Evolutionary conservation across 2,113 vertebrate genomes (phyloP).

Genomic region (Cairina moschata): DNA sequence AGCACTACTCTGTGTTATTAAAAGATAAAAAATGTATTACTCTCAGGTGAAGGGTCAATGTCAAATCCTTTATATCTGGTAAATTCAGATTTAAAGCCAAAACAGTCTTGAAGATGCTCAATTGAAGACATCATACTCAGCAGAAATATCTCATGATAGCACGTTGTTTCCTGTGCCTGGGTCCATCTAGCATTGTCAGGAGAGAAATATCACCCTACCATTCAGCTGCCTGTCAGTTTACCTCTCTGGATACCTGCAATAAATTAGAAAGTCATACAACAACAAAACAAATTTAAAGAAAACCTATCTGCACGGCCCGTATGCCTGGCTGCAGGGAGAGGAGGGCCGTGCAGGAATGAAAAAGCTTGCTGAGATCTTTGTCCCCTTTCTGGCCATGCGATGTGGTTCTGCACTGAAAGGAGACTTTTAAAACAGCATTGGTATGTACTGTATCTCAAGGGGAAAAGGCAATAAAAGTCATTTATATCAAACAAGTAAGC

Average conservation of each 20-base stretch:
- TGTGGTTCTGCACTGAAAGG: background rate
- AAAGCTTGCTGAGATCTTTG: background rate
- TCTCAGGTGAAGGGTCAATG: conserved; percentile 51
- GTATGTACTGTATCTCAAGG: background rate
- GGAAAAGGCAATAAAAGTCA: background rate
- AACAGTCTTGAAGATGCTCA: background rate
- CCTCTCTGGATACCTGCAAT: background rate
- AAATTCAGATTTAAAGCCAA: conserved; percentile 47
- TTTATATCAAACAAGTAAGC: background rate
- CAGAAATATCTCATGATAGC: conserved; percentile 19
- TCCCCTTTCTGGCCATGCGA: background rate
- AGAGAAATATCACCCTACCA: conserved; percentile 2
- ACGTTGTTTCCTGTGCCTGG: background rate
- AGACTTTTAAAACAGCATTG: background rate
- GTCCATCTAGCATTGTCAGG: conserved; percentile 6
- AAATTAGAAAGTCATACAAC: background rate
- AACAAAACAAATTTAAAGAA: background rate
- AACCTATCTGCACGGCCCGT: rapidly evolving
- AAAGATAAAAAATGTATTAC: conserved; percentile 67
- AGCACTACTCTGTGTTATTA: conserved; percentile 46
- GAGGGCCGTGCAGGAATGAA: background rate
- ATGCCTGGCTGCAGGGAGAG: background rate
- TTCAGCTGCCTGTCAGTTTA: background rate
- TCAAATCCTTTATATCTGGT: conserved; percentile 33
- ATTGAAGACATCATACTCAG: conserved; percentile 20